Base-by-base conservation (phyloP, 1,140 invertebrate species). In the Copidosoma floridanum region DNA sequence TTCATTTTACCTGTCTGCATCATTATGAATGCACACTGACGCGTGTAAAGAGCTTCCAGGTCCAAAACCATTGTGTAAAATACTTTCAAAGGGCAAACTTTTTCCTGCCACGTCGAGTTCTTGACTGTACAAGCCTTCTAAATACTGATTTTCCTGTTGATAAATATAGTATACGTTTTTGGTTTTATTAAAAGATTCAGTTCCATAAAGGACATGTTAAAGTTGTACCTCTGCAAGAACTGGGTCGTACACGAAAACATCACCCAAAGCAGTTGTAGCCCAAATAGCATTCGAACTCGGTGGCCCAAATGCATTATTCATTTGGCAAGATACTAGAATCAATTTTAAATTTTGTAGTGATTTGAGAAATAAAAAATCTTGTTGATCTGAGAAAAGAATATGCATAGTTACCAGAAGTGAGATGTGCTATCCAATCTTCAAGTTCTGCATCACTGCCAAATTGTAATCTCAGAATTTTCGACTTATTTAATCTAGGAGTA, bases 351-450 rank as follows among this genome's bases (percentile, higher is more conserved):
- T 29, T 38, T 50, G 26, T 40, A 18, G 26, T 16, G n/a, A 6
- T 46, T 11, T 26, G 27, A 16, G 47, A 61, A 56, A 52, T 20
- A 47, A 54, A 24, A 57, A 43, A 47, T 46, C 18, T 62, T 58
- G n/a, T 41, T 55, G 21, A 38, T 57, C 48, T 37, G 29, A 24
- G 47, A 46, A 29, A 12, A 56, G 53, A 37, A 18, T 35, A 54
- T 50, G 65, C 53, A 75, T 70, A 80, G 67, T 58, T 69, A 82
- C 86, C 86, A 69, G 82, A 84, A n/a, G 85, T 84, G 59, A 93
- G 82, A 70, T 91, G 85, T 35, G 86, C 85, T 46, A 93, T 84
- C 92, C 92, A 95, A 72, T 94, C 92, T 79, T 93, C 91, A 77
- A 92, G 84, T 77, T 93, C 89, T 38, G 85, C 85, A 76, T 94